Evolutionary conservation across 2,888 invertebrate genomes (phyloP), one percentile per base, ranked within the genome.

Genomic region (Gasteruption jaculator): DNA sequence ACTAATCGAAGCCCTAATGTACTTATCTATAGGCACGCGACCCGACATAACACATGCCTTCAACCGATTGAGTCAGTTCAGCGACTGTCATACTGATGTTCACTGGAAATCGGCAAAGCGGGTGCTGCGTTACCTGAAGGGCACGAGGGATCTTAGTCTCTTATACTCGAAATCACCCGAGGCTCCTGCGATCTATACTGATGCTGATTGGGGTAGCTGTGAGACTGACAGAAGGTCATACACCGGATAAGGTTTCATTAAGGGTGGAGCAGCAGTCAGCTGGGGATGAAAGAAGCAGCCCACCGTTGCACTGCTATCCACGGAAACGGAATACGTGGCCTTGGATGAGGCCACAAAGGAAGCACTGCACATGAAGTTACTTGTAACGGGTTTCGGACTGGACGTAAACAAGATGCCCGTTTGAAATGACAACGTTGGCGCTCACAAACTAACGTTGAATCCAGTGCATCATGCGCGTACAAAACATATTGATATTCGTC

Each of bases 211-310:
- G 22, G 35, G 35, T 4, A 37, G 27, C 16, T 6, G 18, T 19
- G 20, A 19, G 19, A 19, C 11, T 18, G 33, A 31, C 12, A 10
- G 38, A 7, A 35, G 20, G 11, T 38, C 38, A 11, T 38, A 38
- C 38, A 38, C 3, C 11, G 15, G 34, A 11, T 38, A n/a, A 20
- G 33, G 19, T n/a, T 38, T 35, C 12, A 38, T 5, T 7, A 18
- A 31, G 5, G 30, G 30, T 31, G 38, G 38, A 18, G 19, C 30
- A 18, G 20, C 32, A 29, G 4, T 38, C 10, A 21, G 30, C 14
- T 38, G 34, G 33, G 32, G 27, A 18, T 15, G 15, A 2, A 37
- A 15, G 20, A 37, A 34, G 30, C 37, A 36, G 26, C 25, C 27
- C 6, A 37, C 32, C n/a, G 32, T 37, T 6, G 37, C 37, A 5